These are phyloP conservation scores for Drosophila nr. perissopoda DNA, from an alignment of 2,888 invertebrate genomes.

Conservation along the genomic window DNA sequence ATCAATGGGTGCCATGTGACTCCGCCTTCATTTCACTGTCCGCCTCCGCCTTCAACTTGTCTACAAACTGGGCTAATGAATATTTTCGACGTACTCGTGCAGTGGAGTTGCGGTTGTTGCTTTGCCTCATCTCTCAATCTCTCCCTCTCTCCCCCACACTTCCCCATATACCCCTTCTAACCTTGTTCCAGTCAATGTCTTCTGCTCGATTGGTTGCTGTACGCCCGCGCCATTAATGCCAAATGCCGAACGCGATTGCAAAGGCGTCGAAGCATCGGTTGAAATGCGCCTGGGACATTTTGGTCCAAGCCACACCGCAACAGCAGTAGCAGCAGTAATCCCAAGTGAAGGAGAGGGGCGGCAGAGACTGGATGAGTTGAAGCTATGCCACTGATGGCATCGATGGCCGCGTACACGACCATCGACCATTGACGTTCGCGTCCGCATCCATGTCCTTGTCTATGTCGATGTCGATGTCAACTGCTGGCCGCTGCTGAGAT, in stretches of 20 bases:
- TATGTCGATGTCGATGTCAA: constrained; percentile 44
- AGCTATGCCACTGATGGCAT: constrained; percentile 68
- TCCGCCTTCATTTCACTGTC: constrained; percentile 30
- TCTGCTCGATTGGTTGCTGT: constrained; percentile 46
- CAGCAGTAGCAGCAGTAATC: constrained; percentile 14
- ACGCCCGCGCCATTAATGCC: constrained; percentile 67
- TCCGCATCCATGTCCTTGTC: constrained; percentile 39
- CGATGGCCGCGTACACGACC: constrained; percentile 51
- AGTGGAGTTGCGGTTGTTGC: constrained; percentile 60
- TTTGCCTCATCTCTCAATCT: constrained; percentile 46
- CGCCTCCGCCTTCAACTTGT: constrained; percentile 21
- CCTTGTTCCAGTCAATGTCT: background rate
- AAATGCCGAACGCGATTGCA: constrained; percentile 74
- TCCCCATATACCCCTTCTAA: background rate
- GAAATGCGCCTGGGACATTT: constrained; percentile 72
- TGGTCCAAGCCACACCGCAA: constrained; percentile 39
- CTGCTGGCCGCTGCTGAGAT: constrained; percentile 67
- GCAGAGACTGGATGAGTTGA: constrained; percentile 1
- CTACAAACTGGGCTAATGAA: constrained; percentile 66
- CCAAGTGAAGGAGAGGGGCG: background rate
- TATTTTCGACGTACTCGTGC: constrained; percentile 61
- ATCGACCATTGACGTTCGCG: constrained; percentile 4
- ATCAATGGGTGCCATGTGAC: constrained; percentile 31
- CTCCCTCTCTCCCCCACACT: constrained; percentile 3
- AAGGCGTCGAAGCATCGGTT: constrained; percentile 76